Percentiles rank a stretch among this genome's conserved stretches.
Conservation (phyloP, 2,797 vertebrate species). For the Perdix hodgsoniae region DNA sequence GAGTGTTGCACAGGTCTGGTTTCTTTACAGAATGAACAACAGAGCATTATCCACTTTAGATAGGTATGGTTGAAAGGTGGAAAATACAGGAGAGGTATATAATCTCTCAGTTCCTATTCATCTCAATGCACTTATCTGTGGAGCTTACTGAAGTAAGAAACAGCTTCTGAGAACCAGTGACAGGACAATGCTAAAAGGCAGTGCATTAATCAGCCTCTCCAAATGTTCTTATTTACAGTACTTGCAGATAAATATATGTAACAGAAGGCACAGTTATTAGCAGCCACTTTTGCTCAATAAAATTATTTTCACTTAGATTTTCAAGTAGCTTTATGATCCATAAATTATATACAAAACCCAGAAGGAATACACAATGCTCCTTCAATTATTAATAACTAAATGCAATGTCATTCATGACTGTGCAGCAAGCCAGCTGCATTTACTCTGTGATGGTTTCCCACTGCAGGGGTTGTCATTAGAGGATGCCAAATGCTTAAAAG, state of each 20-base stretch:
- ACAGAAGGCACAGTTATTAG: slow-evolving; percentile 8
- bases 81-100: not conserved
- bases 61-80: slow-evolving; percentile 9
- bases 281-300: slow-evolving; percentile 35
- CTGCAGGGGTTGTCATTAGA: slow-evolving; percentile 66
- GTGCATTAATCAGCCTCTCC: not conserved
- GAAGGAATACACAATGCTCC: slow-evolving; percentile 74
- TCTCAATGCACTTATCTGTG: not conserved
- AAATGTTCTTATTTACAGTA: slow-evolving; percentile 18
- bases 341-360: slow-evolving; percentile 77
- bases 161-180: not conserved
- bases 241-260: slow-evolving; percentile 7
- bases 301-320: slow-evolving; percentile 47
- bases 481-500: slow-evolving; percentile 65
- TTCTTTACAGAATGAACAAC: not conserved
- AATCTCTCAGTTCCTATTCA: not conserved
- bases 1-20: not conserved
- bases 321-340: slow-evolving; percentile 71
- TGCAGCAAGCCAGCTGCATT: slow-evolving; percentile 52
- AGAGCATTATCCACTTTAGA: not conserved
- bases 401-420: slow-evolving; percentile 69
- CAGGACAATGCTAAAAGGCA: not conserved
- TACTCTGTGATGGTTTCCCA: slow-evolving; percentile 57
- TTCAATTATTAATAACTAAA: slow-evolving; percentile 81
- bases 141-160: not conserved